phyloP scores from a whole-genome alignment of 2,888 invertebrate genomes.

The Drosophila mulleri region DNA sequence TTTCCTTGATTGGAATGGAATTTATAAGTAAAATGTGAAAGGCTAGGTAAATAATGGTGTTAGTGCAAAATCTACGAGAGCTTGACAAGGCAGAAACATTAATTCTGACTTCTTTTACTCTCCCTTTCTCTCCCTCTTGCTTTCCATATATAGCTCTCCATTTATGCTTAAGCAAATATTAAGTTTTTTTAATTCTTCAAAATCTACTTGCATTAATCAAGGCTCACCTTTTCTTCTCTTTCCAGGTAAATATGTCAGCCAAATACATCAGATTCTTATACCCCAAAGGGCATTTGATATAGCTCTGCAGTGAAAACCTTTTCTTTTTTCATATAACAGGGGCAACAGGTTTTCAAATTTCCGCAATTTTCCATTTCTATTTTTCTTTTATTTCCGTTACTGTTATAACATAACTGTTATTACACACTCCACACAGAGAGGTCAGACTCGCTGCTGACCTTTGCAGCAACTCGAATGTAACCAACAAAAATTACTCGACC shows the following conservation, averaged over 20 bases:
- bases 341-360: slow-evolving; percentile 10
- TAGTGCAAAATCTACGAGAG: neutral
- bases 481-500: slow-evolving; percentile 66
- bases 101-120: neutral
- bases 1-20: neutral
- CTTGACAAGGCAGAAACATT: neutral
- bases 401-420: slow-evolving; percentile 6
- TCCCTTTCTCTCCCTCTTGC: neutral
- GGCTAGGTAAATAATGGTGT: neutral
- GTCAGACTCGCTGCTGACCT: slow-evolving; percentile 50
- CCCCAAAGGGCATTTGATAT: neutral
- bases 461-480: slow-evolving; percentile 50
- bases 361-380: neutral
- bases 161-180: neutral
- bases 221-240: slow-evolving; percentile 25
- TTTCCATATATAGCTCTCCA: neutral
- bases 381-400: neutral
- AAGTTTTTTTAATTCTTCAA: neutral
- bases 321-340: neutral
- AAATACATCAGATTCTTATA: neutral
- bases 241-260: slow-evolving; percentile 51
- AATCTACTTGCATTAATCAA: slow-evolving; percentile 1
- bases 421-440: slow-evolving; percentile 12
- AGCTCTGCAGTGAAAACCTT: neutral
- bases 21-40: neutral